Percentiles rank a stretch among this genome's conserved stretches.
Conservation (phyloP, 2,888 invertebrate species). For the Aspidiotus rigidus region DNA sequence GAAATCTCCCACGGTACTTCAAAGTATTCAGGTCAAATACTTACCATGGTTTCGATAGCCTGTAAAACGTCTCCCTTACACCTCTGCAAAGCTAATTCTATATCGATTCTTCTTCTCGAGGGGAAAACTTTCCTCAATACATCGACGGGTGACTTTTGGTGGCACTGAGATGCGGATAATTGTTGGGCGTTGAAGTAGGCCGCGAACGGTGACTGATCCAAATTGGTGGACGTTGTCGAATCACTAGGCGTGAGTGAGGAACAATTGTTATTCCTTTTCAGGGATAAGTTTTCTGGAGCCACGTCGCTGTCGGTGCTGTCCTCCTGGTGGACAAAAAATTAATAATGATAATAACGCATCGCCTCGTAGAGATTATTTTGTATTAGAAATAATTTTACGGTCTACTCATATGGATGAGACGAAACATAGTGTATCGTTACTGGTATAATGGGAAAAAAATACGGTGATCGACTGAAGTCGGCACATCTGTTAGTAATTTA, state of each 20-base stretch:
- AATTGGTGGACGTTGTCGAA: slow-evolving; percentile 32
- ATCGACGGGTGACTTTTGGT: slow-evolving; percentile 65
- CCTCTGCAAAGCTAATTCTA: slow-evolving; percentile 72
- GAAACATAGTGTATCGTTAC: too few species aligned
- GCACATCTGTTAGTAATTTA: too few species aligned
- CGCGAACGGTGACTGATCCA: slow-evolving; percentile 34
- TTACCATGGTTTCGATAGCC: slow-evolving; percentile 84
- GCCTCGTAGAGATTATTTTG: background rate
- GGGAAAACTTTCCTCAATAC: slow-evolving; percentile 84
- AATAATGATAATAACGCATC: too few species aligned
- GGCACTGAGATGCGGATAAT: slow-evolving; percentile 23
- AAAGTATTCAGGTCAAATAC: slow-evolving; percentile 44
- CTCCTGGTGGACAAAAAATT: slow-evolving; percentile 35
- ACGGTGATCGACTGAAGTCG: too few species aligned
- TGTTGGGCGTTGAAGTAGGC: slow-evolving; percentile 36
- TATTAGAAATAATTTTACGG: background rate
- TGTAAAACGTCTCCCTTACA: slow-evolving; percentile 83
- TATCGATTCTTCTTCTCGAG: slow-evolving; percentile 70
- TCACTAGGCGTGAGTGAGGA: slow-evolving; percentile 28
- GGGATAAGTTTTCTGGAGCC: slow-evolving; percentile 66
- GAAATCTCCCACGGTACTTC: background rate
- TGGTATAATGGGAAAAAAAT: background rate
- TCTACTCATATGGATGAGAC: too few species aligned
- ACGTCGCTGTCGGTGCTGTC: slow-evolving; percentile 40
- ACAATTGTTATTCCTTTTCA: slow-evolving; percentile 52